phyloP scores from a whole-genome alignment of 2,888 invertebrate species.

The Thera obeliscata region DNA sequence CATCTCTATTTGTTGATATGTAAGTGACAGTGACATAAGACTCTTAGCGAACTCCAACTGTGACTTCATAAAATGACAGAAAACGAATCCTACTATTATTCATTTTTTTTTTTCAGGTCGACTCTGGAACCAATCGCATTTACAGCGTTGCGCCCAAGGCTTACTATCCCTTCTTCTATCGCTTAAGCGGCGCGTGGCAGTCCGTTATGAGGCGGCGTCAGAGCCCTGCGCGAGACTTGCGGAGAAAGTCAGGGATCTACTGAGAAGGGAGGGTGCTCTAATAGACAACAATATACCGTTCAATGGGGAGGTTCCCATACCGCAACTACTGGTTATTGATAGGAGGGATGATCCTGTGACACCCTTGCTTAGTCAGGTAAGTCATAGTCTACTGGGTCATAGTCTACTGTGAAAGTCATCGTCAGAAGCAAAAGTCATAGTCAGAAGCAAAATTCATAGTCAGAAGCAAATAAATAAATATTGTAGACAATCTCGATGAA shows the following conservation, averaged over 20 bases:
- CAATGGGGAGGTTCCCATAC: conserved; percentile 89
- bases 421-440: no score
- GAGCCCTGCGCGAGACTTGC: conserved; percentile 93
- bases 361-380: conserved; percentile 94
- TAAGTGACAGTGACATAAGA: no score
- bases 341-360: conserved; percentile 97
- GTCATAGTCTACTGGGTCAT: neutral
- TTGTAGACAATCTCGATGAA: no score
- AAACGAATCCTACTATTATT: no score
- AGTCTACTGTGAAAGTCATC: neutral
- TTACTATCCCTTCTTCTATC: conserved; percentile 94
- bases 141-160: conserved; percentile 93
- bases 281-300: conserved; percentile 93
- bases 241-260: conserved; percentile 92
- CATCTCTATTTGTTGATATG: no score
- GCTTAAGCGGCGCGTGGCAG: conserved; percentile 94
- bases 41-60: no score
- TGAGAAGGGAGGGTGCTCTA: conserved; percentile 93
- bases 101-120: conserved; percentile 70
- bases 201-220: conserved; percentile 95
- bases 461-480: no score
- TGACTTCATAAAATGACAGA: no score
- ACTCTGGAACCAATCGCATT: conserved; percentile 90
- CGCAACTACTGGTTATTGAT: conserved; percentile 95
- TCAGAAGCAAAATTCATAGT: no score